These are phyloP conservation scores for Nomada fucata DNA, from an alignment of 2,888 invertebrate genomes.

Conservation along the genomic window DNA sequence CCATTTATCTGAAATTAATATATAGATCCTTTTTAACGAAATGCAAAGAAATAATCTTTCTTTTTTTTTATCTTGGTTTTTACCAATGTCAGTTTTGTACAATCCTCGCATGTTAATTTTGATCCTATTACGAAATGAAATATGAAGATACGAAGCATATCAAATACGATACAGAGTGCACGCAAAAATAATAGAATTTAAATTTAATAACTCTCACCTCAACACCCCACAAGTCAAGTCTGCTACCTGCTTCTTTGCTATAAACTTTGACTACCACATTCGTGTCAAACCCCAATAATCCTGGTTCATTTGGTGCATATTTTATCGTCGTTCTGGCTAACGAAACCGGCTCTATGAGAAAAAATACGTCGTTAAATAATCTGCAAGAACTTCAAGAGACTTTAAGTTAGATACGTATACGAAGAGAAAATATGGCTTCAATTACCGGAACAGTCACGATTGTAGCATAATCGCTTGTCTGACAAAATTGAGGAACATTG, in stretches of 20 bases:
- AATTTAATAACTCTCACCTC: slow-evolving; percentile 80
- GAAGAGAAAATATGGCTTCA: slow-evolving; percentile 81
- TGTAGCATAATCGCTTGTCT: slow-evolving; percentile 89
- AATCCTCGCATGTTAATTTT: neutral
- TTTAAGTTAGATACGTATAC: slow-evolving; percentile 74
- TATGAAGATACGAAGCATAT: neutral
- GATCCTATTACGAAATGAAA: neutral
- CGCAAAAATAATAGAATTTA: neutral
- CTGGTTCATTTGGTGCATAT: slow-evolving; percentile 86
- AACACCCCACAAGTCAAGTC: slow-evolving; percentile 88
- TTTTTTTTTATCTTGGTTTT: too few relatives aligned
- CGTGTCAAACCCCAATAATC: slow-evolving; percentile 87
- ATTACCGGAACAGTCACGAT: slow-evolving; percentile 89
- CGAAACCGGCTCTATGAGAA: slow-evolving; percentile 87
- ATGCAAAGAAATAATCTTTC: neutral
- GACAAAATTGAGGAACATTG: slow-evolving; percentile 84
- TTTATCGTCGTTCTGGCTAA: slow-evolving; percentile 86
- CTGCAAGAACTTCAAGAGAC: slow-evolving; percentile 55
- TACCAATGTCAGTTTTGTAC: too few relatives aligned
- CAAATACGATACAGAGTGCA: too few relatives aligned
- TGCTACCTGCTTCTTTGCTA: slow-evolving; percentile 88
- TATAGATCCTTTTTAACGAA: slow-evolving; percentile 2
- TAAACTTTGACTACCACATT: slow-evolving; percentile 87
- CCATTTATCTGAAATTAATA: slow-evolving; percentile 85
- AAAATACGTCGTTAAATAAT: slow-evolving; percentile 36